A percentile compares a stretch with the other conserved stretches of the same genome.
Conservation (phyloP, 2,797 vertebrate genomes). For the Ciconia nigra region DNA sequence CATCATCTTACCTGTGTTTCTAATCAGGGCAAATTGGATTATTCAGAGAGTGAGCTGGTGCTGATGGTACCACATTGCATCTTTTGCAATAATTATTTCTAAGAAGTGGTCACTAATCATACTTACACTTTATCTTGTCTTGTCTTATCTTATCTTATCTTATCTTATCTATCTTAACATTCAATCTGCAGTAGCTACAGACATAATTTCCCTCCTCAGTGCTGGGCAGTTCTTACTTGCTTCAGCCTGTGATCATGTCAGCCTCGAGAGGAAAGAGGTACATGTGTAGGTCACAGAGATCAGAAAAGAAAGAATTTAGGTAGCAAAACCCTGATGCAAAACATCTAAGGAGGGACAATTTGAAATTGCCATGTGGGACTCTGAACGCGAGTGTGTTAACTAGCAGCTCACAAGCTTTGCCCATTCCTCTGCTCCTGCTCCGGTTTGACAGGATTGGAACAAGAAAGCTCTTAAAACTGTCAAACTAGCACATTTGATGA, state of each 20-base stretch:
- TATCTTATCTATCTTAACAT: background rate
- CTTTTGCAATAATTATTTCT: background rate
- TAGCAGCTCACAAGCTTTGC: background rate
- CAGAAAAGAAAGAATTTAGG: conserved; percentile 38
- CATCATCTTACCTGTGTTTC: fast-evolving
- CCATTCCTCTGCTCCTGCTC: background rate
- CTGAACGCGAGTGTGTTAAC: background rate
- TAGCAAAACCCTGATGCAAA: conserved; percentile 10
- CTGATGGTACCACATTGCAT: background rate
- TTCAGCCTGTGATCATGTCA: background rate
- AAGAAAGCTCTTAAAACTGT: conserved; percentile 7
- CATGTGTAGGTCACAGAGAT: conserved; percentile 60
- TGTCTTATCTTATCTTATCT: background rate
- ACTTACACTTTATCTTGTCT: background rate
- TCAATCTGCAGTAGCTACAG: background rate
- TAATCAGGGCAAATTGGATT: background rate
- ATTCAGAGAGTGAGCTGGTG: background rate
- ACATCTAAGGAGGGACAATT: conserved; percentile 17
- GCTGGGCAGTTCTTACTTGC: background rate
- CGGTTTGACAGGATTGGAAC: background rate
- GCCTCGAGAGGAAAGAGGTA: conserved; percentile 1
- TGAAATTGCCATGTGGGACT: background rate
- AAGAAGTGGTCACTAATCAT: background rate
- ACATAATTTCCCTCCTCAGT: background rate
- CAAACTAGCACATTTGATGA: background rate